A percentile compares a stretch with the other conserved stretches of the same genome.
Evolutionary conservation across 2,888 invertebrate species (phyloP).

Genomic region (Thereva unica): DNA sequence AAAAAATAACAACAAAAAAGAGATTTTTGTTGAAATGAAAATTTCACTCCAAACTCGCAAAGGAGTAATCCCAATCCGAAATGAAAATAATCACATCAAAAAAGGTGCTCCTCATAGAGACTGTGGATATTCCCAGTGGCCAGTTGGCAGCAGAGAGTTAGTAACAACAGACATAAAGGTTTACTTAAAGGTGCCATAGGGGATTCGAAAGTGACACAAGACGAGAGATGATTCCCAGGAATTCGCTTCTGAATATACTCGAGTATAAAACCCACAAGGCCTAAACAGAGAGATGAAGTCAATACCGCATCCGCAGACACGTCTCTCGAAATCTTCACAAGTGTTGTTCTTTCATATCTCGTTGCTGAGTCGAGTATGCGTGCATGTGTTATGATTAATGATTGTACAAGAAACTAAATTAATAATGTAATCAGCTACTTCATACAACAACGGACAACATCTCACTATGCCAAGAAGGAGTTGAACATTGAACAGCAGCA

Average conservation of each 20-base stretch:
- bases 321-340: slow-evolving; percentile 12
- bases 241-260: slow-evolving; percentile 32
- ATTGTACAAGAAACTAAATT: slow-evolving; percentile 57
- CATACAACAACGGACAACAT: slow-evolving; percentile 42
- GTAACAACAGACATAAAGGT: slow-evolving; percentile 6
- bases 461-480: slow-evolving; percentile 32
- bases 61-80: too few relatives aligned
- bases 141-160: background rate
- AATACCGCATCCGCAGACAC: slow-evolving; percentile 16
- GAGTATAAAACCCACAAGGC: background rate
- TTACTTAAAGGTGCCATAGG: slow-evolving; percentile 4
- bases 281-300: background rate
- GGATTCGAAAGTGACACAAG: slow-evolving; percentile 27
- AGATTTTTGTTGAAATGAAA: too few relatives aligned
- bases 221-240: slow-evolving; percentile 33
- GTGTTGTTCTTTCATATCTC: slow-evolving; percentile 22
- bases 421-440: slow-evolving; percentile 54
- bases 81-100: background rate
- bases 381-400: slow-evolving; percentile 55
- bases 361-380: slow-evolving; percentile 19
- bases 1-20: too few relatives aligned
- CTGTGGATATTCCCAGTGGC: background rate
- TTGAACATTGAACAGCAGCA: slow-evolving; percentile 24
- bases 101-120: background rate
- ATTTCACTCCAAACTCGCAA: too few relatives aligned